Percentiles rank a stretch among this genome's conserved stretches.
Conservation (phyloP, 2,888 invertebrate species). For the Acanthococcus lagerstroemiae region DNA sequence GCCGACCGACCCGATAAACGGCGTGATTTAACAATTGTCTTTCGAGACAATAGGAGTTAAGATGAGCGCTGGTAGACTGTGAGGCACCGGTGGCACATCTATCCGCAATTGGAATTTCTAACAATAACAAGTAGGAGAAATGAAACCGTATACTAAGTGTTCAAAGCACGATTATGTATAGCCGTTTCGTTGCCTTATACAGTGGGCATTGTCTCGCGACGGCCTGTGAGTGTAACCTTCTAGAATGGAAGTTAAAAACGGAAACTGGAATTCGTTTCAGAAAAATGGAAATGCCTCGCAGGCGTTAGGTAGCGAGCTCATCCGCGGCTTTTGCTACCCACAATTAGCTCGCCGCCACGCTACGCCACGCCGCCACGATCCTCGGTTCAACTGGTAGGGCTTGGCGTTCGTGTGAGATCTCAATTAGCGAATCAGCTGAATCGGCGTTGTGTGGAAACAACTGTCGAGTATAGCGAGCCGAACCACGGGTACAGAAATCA, state of each 20-base stretch:
- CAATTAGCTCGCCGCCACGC: too few species aligned
- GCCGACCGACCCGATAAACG: slow-evolving; percentile 14
- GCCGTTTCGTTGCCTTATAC: slow-evolving; percentile 13
- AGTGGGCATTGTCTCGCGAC: slow-evolving; percentile 17
- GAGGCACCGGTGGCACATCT: slow-evolving; percentile 28
- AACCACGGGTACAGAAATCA: too few species aligned
- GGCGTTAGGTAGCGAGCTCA: too few species aligned
- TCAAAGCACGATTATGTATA: neutral
- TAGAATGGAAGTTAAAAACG: slow-evolving; percentile 7
- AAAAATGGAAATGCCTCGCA: slow-evolving; percentile 6
- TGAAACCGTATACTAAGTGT: slow-evolving; percentile 12
- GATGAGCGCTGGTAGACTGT: slow-evolving; percentile 25
- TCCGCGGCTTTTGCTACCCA: too few species aligned
- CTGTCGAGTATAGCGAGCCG: too few species aligned
- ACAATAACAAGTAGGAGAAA: slow-evolving; percentile 25
- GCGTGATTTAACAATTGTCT: slow-evolving; percentile 29
- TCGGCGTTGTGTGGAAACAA: too few species aligned
- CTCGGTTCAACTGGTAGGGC: too few species aligned
- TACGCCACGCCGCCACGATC: too few species aligned
- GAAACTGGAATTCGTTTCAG: slow-evolving; percentile 15
- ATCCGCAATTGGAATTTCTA: slow-evolving; percentile 27
- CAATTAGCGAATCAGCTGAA: too few species aligned
- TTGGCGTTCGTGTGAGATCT: too few species aligned
- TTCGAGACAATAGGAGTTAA: slow-evolving; percentile 27
- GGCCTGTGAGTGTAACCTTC: neutral